phyloP scores from a whole-genome alignment of 2,888 invertebrate genomes.

The Noctuana brunneofusca region DNA sequence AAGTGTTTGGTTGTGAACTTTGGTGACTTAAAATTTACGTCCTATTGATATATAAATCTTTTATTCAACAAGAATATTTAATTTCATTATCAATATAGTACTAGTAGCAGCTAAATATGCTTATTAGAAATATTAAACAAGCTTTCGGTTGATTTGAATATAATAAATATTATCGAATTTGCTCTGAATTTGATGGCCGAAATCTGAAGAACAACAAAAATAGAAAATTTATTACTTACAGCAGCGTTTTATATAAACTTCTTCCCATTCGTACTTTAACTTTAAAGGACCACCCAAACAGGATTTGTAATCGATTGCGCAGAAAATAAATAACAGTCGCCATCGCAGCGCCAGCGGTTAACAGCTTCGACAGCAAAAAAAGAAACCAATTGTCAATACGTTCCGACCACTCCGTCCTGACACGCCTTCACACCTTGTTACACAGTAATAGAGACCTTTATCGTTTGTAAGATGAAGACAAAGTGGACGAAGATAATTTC shows the following conservation, averaged over 20 bases:
- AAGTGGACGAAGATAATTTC: conserved; percentile 46
- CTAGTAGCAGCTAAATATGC: background rate
- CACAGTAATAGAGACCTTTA: conserved; percentile 37
- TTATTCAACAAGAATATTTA: too few species aligned
- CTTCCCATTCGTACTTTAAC: background rate
- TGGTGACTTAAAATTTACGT: too few species aligned
- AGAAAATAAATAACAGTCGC: conserved; percentile 33
- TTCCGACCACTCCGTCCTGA: conserved; percentile 38
- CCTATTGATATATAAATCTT: too few species aligned
- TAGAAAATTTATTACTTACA: background rate
- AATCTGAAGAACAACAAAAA: background rate
- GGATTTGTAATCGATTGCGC: conserved; percentile 34
- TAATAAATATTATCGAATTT: background rate
- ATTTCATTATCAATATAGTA: too few species aligned
- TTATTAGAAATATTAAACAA: background rate
- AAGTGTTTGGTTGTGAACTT: too few species aligned
- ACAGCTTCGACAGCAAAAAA: conserved; percentile 47
- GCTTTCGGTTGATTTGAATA: background rate
- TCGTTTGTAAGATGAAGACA: conserved; percentile 30
- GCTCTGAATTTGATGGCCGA: background rate
- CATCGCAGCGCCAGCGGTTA: conserved; percentile 28
- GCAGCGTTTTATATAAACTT: background rate
- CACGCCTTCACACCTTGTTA: conserved; percentile 32
- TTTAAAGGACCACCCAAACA: conserved; percentile 30
- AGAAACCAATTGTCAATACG: conserved; percentile 59